phyloP scores from a whole-genome alignment of 2,113 vertebrate species.

The Heptranchias perlo region DNA sequence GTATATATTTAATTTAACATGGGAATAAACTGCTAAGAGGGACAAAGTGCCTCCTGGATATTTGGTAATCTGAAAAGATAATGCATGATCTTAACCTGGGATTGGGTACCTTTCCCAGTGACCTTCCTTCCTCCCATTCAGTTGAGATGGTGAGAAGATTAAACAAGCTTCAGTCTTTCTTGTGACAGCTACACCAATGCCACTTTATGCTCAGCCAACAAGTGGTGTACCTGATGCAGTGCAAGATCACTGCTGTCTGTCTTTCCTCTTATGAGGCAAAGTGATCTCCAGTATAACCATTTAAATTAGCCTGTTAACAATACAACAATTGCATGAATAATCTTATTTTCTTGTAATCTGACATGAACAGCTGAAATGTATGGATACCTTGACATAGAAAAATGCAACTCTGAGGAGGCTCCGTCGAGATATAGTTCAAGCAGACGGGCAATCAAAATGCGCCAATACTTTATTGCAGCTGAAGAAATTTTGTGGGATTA shows the following conservation, averaged over 20 bases:
- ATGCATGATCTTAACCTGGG: background rate
- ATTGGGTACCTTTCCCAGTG: no score
- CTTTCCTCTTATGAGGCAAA: background rate
- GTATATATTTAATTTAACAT: background rate
- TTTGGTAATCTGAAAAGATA: background rate
- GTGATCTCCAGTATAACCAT: no score
- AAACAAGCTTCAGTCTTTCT: background rate
- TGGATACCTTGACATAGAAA: conserved; percentile 63
- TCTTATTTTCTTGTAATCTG: conserved; percentile 39
- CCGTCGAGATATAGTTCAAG: conserved; percentile 52
- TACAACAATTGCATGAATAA: conserved; percentile 19
- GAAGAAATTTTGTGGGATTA: conserved; percentile 90
- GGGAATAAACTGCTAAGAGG: background rate
- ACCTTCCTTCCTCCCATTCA: background rate
- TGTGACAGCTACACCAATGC: background rate
- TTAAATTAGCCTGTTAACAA: background rate
- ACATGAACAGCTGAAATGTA: conserved; percentile 71
- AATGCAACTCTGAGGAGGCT: conserved; percentile 57
- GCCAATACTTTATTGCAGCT: conserved; percentile 87
- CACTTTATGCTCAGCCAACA: background rate
- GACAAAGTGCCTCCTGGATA: background rate
- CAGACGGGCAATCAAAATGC: conserved; percentile 61
- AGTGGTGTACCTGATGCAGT: background rate
- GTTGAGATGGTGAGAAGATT: background rate
- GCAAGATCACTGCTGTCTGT: background rate